phyloP scores from a whole-genome alignment of 2,113 vertebrate genomes.

The Ciconia maguari region DNA sequence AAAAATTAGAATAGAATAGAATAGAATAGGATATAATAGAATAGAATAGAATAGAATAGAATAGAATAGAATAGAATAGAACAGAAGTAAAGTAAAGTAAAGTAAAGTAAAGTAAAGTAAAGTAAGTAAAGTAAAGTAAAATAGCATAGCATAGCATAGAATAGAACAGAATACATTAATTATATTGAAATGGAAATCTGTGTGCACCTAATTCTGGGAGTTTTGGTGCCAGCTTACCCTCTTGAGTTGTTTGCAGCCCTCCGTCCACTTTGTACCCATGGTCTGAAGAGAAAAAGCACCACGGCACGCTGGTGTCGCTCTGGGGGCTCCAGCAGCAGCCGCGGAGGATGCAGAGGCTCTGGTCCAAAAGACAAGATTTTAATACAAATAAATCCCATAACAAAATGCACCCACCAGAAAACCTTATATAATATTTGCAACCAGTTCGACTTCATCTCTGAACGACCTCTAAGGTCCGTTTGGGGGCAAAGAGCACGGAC shows the following conservation, averaged over 20 bases:
- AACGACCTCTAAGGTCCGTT: rapidly evolving
- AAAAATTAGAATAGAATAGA: too few species aligned
- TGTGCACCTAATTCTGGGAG: neutral
- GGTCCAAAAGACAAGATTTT: neutral
- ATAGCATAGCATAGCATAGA: too few species aligned
- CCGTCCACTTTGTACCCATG: constrained; percentile 77
- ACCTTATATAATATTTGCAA: neutral
- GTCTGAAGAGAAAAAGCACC: constrained; percentile 85
- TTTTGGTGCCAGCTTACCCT: neutral
- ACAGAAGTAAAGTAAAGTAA: too few species aligned
- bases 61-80: too few species aligned
- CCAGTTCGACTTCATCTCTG: rapidly evolving
- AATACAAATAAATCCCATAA: neutral
- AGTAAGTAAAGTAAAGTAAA: too few species aligned
- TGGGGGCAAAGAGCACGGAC: neutral
- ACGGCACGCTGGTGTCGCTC: constrained; percentile 73
- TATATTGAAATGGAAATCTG: neutral
- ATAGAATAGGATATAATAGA: neutral
- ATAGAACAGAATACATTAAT: too few species aligned
- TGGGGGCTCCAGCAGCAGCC: constrained; percentile 87
- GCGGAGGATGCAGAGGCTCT: constrained; percentile 70
- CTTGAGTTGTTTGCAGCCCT: neutral
- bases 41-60: too few species aligned
- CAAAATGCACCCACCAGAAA: neutral
- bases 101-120: too few species aligned